Evolutionary conservation across 1,140 invertebrate genomes (phyloP), one percentile per base, ranked within the genome.

Genomic region (Bombus terrestris): DNA sequence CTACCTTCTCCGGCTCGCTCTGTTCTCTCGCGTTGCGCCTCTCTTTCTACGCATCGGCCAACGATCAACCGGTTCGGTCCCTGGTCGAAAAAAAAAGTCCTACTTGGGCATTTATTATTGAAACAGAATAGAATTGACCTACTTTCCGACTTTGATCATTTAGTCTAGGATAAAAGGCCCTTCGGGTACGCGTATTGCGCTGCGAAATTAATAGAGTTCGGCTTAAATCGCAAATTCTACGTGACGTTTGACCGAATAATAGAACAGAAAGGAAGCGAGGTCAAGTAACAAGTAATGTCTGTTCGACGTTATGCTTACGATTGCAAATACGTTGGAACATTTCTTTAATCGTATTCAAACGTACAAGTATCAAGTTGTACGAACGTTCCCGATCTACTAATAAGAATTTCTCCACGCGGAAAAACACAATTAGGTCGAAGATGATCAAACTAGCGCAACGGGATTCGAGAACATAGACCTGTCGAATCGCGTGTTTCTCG

Each of bases 91-190:
- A 72, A 57, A 35, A n/a, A n/a, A n/a, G 10, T n/a, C 47, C 15
- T n/a, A 32, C 62, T 32, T 18, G 59, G 71, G 28, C 25, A 28
- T 39, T 39, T 71, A 39, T 71, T 32, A 37, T 28, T 13, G 68
- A 71, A 71, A 69, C 66, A 37, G 35, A 39, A 25, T 69, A 25
- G 35, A 39, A 81, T n/a, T 32, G 80, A 73, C 80, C 80, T 28
- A 62, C 37, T 73, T 72, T n/a, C 32, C 53, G 53, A 35, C 39
- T 22, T 53, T n/a, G 78, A 80, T 80, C 66, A 10, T 39, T 37
- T 35, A 15, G 32, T 66, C 64, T 35, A 66, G 64, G 64, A 15
- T 66, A 22, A 66, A 66, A 66, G 64, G 32, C n/a, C 32, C n/a
- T 66, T 32, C 15, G 32, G 59, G 59, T 62, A 62, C 66, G 32